phyloP scores from a whole-genome alignment of 2,888 invertebrate genomes.

The Melikaiella ostensackeni region DNA sequence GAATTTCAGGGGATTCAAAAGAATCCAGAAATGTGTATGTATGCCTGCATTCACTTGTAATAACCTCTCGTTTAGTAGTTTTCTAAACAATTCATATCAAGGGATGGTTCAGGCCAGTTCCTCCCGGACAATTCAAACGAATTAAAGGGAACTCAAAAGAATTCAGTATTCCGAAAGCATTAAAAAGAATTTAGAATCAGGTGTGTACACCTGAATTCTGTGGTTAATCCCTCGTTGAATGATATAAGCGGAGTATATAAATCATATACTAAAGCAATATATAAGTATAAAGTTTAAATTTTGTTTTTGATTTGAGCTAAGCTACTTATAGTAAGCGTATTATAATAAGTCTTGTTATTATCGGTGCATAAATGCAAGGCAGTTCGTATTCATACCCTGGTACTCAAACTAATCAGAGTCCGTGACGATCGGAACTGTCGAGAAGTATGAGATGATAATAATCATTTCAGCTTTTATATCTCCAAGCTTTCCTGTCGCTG shows the following conservation, averaged over 20 bases:
- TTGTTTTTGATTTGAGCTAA: background rate
- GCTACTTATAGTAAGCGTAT: background rate
- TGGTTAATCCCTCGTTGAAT: too few species aligned
- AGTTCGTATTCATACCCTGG: background rate
- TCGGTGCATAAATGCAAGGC: constrained; percentile 3
- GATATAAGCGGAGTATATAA: background rate
- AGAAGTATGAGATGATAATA: constrained; percentile 35
- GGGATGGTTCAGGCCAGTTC: too few species aligned
- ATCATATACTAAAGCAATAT: background rate
- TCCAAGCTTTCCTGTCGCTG: constrained; percentile 21
- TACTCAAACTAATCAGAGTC: constrained; percentile 18
- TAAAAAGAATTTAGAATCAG: too few species aligned
- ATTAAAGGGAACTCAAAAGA: too few species aligned
- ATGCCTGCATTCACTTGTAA: too few species aligned
- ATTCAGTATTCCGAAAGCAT: too few species aligned
- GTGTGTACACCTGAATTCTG: too few species aligned
- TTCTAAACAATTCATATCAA: too few species aligned
- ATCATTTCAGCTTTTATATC: constrained; percentile 30
- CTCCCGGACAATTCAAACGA: too few species aligned
- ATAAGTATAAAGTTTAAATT: background rate
- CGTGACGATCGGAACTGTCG: constrained; percentile 26
- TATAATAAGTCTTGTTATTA: constrained; percentile 14
- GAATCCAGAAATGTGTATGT: too few species aligned
- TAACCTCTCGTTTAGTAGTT: too few species aligned
- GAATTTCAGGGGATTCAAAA: too few species aligned